A percentile compares a stretch with the other conserved stretches of the same genome.
phyloP scores from a whole-genome alignment of 2,113 vertebrate genomes.

The Porphyrio hochstetteri region DNA sequence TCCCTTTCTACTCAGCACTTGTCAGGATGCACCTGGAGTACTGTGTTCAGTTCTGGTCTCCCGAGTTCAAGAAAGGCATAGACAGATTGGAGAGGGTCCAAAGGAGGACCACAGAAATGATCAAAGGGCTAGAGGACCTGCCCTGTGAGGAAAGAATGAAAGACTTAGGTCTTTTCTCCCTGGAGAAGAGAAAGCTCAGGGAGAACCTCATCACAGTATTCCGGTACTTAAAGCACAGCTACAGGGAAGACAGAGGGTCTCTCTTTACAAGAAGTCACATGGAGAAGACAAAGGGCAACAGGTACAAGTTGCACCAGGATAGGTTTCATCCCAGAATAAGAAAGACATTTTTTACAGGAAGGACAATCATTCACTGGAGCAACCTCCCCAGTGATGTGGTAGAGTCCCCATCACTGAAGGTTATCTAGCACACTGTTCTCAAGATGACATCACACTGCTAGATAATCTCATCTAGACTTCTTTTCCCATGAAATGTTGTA shows the following conservation, averaged over 20 bases:
- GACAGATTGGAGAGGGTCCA: neutral
- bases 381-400: neutral
- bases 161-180: neutral
- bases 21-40: rapidly evolving
- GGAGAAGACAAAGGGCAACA: neutral
- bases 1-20: neutral
- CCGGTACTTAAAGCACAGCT: rapidly evolving
- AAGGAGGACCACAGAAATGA: rapidly evolving
- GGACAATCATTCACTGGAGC: neutral
- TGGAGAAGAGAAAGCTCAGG: rapidly evolving
- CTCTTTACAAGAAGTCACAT: neutral
- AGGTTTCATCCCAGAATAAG: neutral
- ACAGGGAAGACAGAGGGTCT: neutral
- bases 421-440: neutral
- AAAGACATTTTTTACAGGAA: neutral
- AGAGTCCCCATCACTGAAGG: neutral
- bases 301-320: neutral
- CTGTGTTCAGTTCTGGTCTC: neutral
- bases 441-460: neutral
- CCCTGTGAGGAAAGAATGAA: neutral
- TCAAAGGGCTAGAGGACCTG: neutral
- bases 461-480: neutral
- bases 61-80: rapidly evolving
- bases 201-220: neutral
- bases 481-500: neutral